phyloP scores from a whole-genome alignment of 2,113 vertebrate genomes.

The Bos taurus region DNA sequence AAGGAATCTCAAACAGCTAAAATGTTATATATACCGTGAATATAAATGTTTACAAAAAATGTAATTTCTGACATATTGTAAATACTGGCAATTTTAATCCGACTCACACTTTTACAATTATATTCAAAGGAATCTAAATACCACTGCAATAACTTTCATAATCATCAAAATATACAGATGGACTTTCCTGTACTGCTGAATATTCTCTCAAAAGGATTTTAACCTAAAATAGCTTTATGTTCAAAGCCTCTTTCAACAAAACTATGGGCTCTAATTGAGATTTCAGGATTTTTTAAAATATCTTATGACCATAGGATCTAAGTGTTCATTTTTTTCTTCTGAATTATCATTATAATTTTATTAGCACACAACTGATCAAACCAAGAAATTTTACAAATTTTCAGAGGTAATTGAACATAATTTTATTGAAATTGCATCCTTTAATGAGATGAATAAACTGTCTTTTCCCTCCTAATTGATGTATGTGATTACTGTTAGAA shows the following conservation, averaged over 20 bases:
- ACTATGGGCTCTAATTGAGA: background rate
- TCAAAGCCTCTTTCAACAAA: background rate
- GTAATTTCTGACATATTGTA: background rate
- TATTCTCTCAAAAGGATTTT: background rate
- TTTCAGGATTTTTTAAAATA: background rate
- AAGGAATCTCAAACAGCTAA: background rate
- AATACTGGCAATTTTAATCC: background rate
- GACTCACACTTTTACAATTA: constrained; percentile 5
- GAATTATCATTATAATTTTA: background rate
- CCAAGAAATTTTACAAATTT: background rate
- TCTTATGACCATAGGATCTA: background rate
- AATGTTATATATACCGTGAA: background rate
- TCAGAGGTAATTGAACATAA: background rate
- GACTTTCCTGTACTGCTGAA: background rate
- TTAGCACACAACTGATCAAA: background rate
- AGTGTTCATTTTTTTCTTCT: background rate
- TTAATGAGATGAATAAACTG: background rate
- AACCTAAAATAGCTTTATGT: background rate
- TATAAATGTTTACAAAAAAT: background rate
- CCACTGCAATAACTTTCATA: background rate
- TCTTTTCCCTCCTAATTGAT: background rate
- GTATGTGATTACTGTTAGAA: background rate
- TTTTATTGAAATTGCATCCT: background rate
- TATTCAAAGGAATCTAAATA: background rate
- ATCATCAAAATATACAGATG: background rate